Base-by-base conservation (phyloP, 2,888 invertebrate genomes). In the Eledone cirrhosa region DNA sequence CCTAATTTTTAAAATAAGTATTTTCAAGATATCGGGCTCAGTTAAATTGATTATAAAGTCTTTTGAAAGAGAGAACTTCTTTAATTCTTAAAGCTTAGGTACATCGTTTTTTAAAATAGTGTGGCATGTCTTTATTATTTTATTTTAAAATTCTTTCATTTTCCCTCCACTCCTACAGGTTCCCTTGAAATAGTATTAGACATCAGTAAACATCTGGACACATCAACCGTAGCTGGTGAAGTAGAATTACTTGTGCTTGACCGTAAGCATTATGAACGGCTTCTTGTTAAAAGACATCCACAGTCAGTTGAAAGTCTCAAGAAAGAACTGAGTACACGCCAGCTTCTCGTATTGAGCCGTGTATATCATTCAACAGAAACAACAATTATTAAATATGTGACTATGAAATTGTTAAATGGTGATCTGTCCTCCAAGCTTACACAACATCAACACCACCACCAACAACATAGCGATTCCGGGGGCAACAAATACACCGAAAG, bases 321-420 rank as follows among this genome's bases (percentile, higher is more conserved):
- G 11, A 75, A 75, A 27, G 75, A 75, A 48, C 48, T 75, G 75
- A 75, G 27, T 24, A 75, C 47, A 29, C 75, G 75, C n/a, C 75
- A 75, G 14, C 33, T 75, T 8, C 24, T 75, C 22, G 75, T 27
- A 19, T 27, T 75, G 11, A 48, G 75, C 16, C 69, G 69, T 31
- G 13, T 47, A 27, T 33, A 27, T 16, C 47, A 75, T 24, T 47
- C 75, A 29, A 7, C 75, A 29, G 24, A 48, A 22, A 47, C 75
- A 16, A 14, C 75, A 7, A 11, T 75, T 1, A 48, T 75, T n/a
- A 47, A 75, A 48, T 75, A 75, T 29, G 41, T 75, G 0, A 75
- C 75, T 1, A 24, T 75, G 75, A 75, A 75, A 24, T 16, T 75
- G 22, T 47, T 75, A 4, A 47, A 75, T 14, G 48, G 75, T 5